Percentiles rank a stretch among this genome's conserved stretches.
These are phyloP conservation scores for Empis livida DNA, from an alignment of 2,888 invertebrate genomes.

Conservation along the genomic window DNA sequence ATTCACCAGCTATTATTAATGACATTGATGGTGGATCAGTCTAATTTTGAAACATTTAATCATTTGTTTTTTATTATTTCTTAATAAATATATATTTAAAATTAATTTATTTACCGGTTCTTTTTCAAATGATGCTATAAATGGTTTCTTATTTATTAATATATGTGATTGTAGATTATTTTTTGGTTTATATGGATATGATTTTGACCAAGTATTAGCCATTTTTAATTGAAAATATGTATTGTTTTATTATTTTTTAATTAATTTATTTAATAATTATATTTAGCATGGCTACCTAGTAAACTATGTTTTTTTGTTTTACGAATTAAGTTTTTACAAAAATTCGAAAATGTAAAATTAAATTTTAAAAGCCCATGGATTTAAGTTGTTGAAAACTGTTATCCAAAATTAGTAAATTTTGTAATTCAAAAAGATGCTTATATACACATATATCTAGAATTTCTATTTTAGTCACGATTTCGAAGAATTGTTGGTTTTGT, in stretches of 20 bases:
- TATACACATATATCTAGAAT: not conserved
- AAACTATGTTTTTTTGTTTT: too few species aligned
- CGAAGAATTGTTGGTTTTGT: conserved; percentile 87
- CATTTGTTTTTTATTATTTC: not conserved
- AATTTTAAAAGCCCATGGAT: too few species aligned
- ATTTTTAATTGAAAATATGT: too few species aligned
- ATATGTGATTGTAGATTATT: too few species aligned
- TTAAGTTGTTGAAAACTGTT: conserved; percentile 66
- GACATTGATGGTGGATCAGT: conserved; percentile 13
- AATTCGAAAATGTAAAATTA: too few species aligned
- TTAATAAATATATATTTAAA: not conserved
- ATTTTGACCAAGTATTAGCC: not conserved
- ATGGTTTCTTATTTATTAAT: conserved; percentile 3
- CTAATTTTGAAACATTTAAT: not conserved
- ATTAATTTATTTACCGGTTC: conserved; percentile 14
- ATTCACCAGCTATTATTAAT: conserved; percentile 17
- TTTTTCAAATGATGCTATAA: conserved; percentile 17
- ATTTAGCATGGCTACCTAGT: too few species aligned
- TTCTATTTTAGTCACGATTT: conserved; percentile 55
- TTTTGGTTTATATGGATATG: too few species aligned
- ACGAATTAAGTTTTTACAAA: too few species aligned
- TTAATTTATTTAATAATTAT: too few species aligned
- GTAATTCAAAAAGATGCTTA: not conserved
- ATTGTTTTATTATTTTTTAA: too few species aligned
- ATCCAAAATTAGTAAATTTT: conserved; percentile 51